phyloP scores from a whole-genome alignment of 2,888 invertebrate genomes.

The Sinohyriopsis cumingii region DNA sequence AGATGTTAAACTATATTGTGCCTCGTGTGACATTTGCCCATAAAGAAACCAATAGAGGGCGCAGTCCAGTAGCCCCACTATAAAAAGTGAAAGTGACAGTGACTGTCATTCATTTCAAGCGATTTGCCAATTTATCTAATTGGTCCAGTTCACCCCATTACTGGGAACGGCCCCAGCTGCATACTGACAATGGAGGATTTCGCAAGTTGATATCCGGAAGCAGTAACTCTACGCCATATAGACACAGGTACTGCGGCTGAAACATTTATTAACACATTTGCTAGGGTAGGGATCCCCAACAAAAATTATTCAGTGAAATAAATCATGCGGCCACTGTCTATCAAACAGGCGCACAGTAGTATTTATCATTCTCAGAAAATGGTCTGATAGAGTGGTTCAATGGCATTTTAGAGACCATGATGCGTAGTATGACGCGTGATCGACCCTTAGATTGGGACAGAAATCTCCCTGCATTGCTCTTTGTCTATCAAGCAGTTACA shows the following conservation, averaged over 20 bases:
- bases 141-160: background rate
- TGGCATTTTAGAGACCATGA: slow-evolving; percentile 34
- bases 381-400: slow-evolving; percentile 37
- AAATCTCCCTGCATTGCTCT: slow-evolving; percentile 25
- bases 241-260: background rate
- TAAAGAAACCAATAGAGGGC: background rate
- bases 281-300: background rate
- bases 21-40: background rate
- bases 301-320: background rate
- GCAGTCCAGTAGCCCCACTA: too few relatives aligned
- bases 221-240: background rate
- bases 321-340: background rate
- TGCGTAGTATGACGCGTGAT: slow-evolving; percentile 23
- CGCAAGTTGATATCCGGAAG: background rate
- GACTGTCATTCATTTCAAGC: background rate
- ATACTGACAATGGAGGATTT: background rate
- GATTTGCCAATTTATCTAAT: background rate
- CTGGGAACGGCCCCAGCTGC: background rate
- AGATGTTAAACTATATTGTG: background rate
- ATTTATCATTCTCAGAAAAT: slow-evolving; percentile 10
- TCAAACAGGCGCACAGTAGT: background rate
- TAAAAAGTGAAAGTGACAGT: background rate
- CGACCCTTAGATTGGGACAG: slow-evolving; percentile 33
- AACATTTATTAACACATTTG: background rate
- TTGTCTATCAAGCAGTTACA: slow-evolving; percentile 31